A percentile compares a stretch with the other conserved stretches of the same genome.
Conservation (phyloP, 2,888 invertebrate species). For the Anorthoa munda region DNA sequence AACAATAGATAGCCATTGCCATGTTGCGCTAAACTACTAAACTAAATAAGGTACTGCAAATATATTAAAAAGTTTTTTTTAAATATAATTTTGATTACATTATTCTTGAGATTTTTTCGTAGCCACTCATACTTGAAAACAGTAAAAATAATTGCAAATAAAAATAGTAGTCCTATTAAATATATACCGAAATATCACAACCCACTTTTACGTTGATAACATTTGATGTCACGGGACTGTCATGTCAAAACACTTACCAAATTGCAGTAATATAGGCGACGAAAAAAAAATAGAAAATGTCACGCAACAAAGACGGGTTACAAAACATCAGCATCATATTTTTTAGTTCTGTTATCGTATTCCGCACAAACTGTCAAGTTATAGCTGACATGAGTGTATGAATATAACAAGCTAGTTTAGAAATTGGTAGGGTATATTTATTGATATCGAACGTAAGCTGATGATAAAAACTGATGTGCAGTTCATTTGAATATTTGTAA, state of each 20-base stretch:
- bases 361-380: conserved; percentile 15
- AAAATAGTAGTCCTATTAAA: background rate
- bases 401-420: conserved; percentile 19
- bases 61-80: too few relatives aligned
- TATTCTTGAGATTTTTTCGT: too few relatives aligned
- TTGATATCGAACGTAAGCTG: background rate
- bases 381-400: background rate
- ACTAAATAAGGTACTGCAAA: too few relatives aligned
- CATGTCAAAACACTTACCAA: background rate
- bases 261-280: background rate
- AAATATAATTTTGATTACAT: too few relatives aligned
- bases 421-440: background rate
- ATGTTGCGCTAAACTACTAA: too few relatives aligned
- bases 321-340: conserved; percentile 21
- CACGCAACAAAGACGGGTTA: background rate
- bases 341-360: conserved; percentile 37
- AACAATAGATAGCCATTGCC: too few relatives aligned
- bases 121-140: too few relatives aligned
- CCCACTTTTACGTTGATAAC: background rate
- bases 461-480: background rate
- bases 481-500: background rate
- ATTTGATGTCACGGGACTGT: conserved; percentile 8
- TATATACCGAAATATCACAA: background rate
- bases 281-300: background rate
- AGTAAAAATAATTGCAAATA: too few relatives aligned